phyloP scores from a whole-genome alignment of 2,797 vertebrate species.

The Sebastes steindachneri region DNA sequence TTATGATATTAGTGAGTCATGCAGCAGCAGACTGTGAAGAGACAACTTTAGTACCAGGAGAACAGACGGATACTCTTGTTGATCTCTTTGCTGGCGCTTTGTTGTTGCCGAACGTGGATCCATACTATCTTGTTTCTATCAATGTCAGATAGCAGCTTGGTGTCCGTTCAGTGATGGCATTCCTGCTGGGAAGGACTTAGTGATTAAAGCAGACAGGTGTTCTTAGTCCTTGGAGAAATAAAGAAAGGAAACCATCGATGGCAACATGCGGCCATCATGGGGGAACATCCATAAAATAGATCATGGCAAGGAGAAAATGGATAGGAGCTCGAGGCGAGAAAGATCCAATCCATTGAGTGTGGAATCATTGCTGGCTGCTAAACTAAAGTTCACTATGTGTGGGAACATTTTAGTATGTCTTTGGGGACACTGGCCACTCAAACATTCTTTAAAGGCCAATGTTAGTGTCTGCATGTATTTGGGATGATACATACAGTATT shows the following conservation, averaged over 20 bases:
- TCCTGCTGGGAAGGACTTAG: conserved; percentile 80
- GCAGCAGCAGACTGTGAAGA: conserved; percentile 24
- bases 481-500: neutral
- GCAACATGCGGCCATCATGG: conserved; percentile 80
- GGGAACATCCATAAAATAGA: conserved; percentile 86
- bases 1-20: conserved; percentile 62
- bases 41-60: conserved; percentile 28
- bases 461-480: conserved; percentile 7
- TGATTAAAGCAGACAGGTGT: conserved; percentile 85
- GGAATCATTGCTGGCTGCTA: conserved; percentile 69
- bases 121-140: conserved; percentile 80
- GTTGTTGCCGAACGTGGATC: conserved; percentile 71
- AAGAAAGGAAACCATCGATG: conserved; percentile 80
- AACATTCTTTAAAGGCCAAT: conserved; percentile 8
- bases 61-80: conserved; percentile 46
- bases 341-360: conserved; percentile 70
- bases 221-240: conserved; percentile 83
- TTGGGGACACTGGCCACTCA: conserved; percentile 11
- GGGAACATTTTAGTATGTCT: conserved; percentile 50
- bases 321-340: conserved; percentile 75
- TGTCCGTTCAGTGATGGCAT: conserved; percentile 75
- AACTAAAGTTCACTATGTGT: conserved; percentile 65
- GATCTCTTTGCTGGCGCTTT: conserved; percentile 61
- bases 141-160: conserved; percentile 76
- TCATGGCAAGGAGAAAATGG: conserved; percentile 80